Conservation (phyloP, 2,113 vertebrate species). For the Progne subis region DNA sequence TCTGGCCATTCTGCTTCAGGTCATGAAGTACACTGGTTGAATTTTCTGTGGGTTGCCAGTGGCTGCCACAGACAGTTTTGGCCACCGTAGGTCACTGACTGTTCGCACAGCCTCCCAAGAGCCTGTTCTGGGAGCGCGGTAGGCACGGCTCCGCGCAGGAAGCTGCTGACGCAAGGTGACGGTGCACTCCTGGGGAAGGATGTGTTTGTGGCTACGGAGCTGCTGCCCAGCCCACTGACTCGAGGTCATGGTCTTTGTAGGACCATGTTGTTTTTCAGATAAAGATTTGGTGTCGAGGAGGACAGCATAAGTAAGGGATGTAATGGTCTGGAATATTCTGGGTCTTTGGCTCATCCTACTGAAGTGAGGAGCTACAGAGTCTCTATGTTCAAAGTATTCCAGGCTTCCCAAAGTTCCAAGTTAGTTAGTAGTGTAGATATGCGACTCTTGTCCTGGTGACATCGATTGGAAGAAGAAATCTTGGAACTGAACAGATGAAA, state of each 20-base stretch:
- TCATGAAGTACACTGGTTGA: background rate
- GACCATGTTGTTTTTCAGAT: background rate
- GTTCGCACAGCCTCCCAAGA: background rate
- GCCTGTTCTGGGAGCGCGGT: accelerated
- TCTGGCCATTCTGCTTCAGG: background rate
- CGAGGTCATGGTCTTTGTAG: background rate
- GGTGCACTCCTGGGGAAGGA: background rate
- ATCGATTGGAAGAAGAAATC: background rate
- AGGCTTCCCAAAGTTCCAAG: background rate
- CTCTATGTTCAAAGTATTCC: accelerated
- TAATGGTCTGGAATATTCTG: background rate
- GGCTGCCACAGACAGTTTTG: background rate
- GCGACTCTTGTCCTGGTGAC: background rate
- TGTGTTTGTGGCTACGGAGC: background rate
- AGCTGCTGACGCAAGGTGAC: background rate
- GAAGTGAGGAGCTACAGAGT: accelerated
- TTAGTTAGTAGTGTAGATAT: background rate
- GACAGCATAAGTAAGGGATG: background rate
- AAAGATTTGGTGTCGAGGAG: background rate
- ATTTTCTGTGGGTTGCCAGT: background rate
- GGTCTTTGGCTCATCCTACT: background rate
- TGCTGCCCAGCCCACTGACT: background rate
- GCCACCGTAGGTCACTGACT: accelerated
- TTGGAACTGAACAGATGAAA: background rate
- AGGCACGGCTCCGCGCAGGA: background rate